Base-by-base conservation (phyloP, 1,140 invertebrate species). In the Drosophila ironensis region DNA sequence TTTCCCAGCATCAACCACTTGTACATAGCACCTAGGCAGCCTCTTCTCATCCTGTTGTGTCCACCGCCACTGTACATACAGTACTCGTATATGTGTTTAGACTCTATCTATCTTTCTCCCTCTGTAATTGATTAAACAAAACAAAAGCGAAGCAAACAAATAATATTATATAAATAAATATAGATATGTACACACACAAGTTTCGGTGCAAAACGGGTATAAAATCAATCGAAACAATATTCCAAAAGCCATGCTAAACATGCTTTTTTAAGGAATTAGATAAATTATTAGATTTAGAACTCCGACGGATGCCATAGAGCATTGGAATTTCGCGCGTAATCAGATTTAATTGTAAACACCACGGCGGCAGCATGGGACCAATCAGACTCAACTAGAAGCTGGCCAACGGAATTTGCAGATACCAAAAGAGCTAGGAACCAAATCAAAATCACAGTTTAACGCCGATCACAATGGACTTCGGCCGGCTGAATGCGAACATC, bases 181-280 rank as follows among this genome's bases (percentile, higher is more conserved):
- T 30, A 47, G 41, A 37, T 16, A 37, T 42, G 17, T 44, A 48
- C 37, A 66, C 48, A 88, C 86, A 81, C 86, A 88, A 88, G 86
- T 88, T 87, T 88, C 87, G 87, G 87, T 88, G 64, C 67, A 88
- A 88, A 88, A 88, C 87, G 86, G 86, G 87, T 88, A 88, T 75
- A 56, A 72, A 74, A n/a, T n/a, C 59, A 77, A 77, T 64, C 69
- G 59, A 73, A 81, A 60, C 56, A 87, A 63, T 61, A 57, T 7
- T 61, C 64, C 45, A 40, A 37, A 68, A 17, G 16, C 9, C 35
- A 54, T 33, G 50, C 40, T 25, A 40, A 28, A 47, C 41, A 78
- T 53, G 57, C 68, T 59, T 61, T 59, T 61, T 76, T 14, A 33
- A 73, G 61, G 69, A 42, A 86, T 71, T 78, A 82, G 51, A 56